phyloP scores from a whole-genome alignment of 2,888 invertebrate species.

The Encarsia formosa region DNA sequence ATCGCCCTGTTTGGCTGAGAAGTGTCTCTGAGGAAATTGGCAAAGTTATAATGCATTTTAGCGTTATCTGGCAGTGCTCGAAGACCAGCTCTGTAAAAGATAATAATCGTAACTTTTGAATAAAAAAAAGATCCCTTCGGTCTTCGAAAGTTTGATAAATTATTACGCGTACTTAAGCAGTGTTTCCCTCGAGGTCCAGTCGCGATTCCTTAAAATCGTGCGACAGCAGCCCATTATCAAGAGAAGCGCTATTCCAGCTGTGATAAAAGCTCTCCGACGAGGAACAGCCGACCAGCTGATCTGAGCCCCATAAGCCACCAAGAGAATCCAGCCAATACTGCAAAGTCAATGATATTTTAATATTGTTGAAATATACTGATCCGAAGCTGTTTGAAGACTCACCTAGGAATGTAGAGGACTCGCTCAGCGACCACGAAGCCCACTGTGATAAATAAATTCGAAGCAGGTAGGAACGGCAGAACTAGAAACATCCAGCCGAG shows the following conservation, averaged over 20 bases:
- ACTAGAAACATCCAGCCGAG: slow-evolving; percentile 70
- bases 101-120: not conserved
- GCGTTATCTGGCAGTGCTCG: slow-evolving; percentile 79
- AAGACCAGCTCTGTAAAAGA: slow-evolving; percentile 68
- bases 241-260: slow-evolving; percentile 57
- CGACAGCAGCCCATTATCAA: slow-evolving; percentile 63
- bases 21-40: slow-evolving; percentile 76
- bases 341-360: slow-evolving; percentile 6
- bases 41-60: slow-evolving; percentile 87
- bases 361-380: not conserved
- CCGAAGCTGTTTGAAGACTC: slow-evolving; percentile 35
- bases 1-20: slow-evolving; percentile 70
- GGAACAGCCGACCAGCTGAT: slow-evolving; percentile 59
- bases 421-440: slow-evolving; percentile 85
- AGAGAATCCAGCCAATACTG: slow-evolving; percentile 75
- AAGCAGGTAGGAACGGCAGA: slow-evolving; percentile 81
- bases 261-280: slow-evolving; percentile 53
- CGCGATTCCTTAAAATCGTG: slow-evolving; percentile 67
- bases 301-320: slow-evolving; percentile 73
- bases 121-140: too few species aligned
- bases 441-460: slow-evolving; percentile 76
- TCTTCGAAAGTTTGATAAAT: not conserved
- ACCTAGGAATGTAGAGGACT: slow-evolving; percentile 85
- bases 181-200: slow-evolving; percentile 75
- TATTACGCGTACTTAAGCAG: slow-evolving; percentile 60